Evolutionary conservation across 2,888 invertebrate species (phyloP).

Genomic region (Drosophila multiciliata): DNA sequence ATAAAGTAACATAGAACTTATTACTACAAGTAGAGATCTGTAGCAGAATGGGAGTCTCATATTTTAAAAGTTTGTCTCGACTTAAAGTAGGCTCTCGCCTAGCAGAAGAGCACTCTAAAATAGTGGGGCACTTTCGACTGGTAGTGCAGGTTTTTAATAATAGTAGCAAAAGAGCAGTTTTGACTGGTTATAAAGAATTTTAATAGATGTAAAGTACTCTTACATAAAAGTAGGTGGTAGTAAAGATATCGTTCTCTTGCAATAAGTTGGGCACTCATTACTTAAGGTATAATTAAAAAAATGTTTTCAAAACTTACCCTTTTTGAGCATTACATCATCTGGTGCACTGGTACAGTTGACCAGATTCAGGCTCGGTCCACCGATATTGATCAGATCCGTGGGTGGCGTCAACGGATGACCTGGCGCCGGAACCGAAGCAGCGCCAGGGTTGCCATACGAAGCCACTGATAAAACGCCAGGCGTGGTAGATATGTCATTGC

Average conservation of each 20-base stretch:
- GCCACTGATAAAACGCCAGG: constrained; percentile 16
- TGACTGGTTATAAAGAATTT: background rate
- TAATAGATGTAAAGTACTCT: background rate
- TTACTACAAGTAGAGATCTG: background rate
- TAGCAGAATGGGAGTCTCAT: background rate
- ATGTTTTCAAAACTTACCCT: constrained; percentile 62
- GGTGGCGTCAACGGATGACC: constrained; percentile 56
- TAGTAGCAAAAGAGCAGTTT: background rate
- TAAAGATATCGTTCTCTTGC: background rate
- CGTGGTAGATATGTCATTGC: constrained; percentile 37
- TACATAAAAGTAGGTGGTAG: background rate
- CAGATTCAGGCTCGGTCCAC: constrained; percentile 31
- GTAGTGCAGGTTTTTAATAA: background rate
- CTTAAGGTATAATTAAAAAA: background rate
- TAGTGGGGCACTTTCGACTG: background rate
- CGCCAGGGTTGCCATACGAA: constrained; percentile 17
- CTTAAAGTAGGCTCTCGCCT: background rate
- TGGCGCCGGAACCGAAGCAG: constrained; percentile 10
- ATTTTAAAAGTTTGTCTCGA: background rate
- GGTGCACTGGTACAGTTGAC: constrained; percentile 59
- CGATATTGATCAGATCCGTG: constrained; percentile 47
- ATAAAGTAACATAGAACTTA: background rate
- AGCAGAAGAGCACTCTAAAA: background rate
- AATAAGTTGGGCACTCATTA: background rate
- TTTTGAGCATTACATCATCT: constrained; percentile 77